A percentile compares a stretch with the other conserved stretches of the same genome.
Evolutionary conservation across 2,888 invertebrate genomes (phyloP).

Genomic region (Lasioglossum calceatum): DNA sequence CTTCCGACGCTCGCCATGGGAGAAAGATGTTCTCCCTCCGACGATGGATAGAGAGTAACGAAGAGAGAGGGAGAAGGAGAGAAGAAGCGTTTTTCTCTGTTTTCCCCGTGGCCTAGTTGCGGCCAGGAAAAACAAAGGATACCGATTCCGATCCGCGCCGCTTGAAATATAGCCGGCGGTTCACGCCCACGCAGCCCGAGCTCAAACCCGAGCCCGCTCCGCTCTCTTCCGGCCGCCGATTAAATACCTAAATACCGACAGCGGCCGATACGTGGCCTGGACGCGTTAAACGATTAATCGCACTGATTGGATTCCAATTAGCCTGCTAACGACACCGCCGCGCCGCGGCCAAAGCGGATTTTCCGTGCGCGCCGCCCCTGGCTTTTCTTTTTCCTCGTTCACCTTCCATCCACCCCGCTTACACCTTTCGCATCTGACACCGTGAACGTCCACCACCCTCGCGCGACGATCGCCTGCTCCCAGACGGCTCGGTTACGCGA

Average conservation of each 20-base stretch:
- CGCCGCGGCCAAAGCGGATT: conserved; percentile 57
- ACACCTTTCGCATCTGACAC: background rate
- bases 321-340: conserved; percentile 70
- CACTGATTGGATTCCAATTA: conserved; percentile 82
- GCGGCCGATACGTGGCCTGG: conserved; percentile 65
- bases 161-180: conserved; percentile 79
- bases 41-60: background rate
- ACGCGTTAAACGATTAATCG: conserved; percentile 81
- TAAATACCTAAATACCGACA: conserved; percentile 59
- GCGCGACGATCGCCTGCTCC: background rate
- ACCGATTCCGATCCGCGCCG: conserved; percentile 52
- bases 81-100: conserved; percentile 7
- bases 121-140: conserved; percentile 53
- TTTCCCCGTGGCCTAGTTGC: conserved; percentile 47
- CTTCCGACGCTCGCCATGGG: conserved; percentile 38
- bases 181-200: conserved; percentile 77
- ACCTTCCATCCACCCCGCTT: background rate
- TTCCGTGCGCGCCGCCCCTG: background rate
- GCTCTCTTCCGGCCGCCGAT: conserved; percentile 36
- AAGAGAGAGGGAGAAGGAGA: background rate
- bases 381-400: background rate
- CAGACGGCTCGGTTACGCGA: conserved; percentile 21
- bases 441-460: background rate
- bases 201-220: conserved; percentile 44
- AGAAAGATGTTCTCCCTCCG: conserved; percentile 37